phyloP scores from a whole-genome alignment of 2,888 invertebrate species.

The Anorthoa munda region DNA sequence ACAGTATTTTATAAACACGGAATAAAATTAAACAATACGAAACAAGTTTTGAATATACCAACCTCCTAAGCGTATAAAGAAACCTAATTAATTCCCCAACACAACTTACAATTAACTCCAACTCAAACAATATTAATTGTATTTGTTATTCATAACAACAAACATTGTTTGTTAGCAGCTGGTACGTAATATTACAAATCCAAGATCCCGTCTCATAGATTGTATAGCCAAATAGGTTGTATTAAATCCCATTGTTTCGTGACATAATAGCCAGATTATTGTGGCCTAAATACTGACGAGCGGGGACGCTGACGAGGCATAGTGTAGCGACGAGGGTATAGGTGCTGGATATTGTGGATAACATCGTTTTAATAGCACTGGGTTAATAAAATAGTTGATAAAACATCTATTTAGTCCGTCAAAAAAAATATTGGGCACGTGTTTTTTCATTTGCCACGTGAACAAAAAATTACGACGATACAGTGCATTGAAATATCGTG shows the following conservation, averaged over 20 bases:
- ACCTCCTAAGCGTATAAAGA: not conserved
- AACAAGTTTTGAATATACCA: not conserved
- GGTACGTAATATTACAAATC: slow-evolving; percentile 48
- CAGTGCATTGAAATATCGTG: too few relatives aligned
- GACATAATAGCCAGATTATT: slow-evolving; percentile 66
- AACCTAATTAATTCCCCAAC: slow-evolving; percentile 18
- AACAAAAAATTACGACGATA: too few relatives aligned
- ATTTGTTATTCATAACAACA: slow-evolving; percentile 36
- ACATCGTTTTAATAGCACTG: slow-evolving; percentile 6
- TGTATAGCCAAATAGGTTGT: slow-evolving; percentile 54
- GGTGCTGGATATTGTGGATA: not conserved
- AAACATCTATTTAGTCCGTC: too few relatives aligned
- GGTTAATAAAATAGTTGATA: not conserved
- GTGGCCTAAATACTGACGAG: slow-evolving; percentile 48
- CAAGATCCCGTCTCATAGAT: slow-evolving; percentile 46
- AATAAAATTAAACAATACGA: too few relatives aligned
- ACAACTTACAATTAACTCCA: slow-evolving; percentile 7
- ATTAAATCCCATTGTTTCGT: slow-evolving; percentile 60
- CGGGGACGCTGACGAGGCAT: slow-evolving; percentile 14
- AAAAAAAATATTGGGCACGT: too few relatives aligned
- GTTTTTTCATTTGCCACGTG: too few relatives aligned
- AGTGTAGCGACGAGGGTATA: not conserved
- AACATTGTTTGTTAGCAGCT: slow-evolving; percentile 21
- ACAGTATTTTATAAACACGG: not conserved
- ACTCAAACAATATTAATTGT: slow-evolving; percentile 36